Percentiles rank a stretch among this genome's conserved stretches.
Evolutionary conservation across 2,888 invertebrate genomes (phyloP).

Genomic region (Sinelater perroti): DNA sequence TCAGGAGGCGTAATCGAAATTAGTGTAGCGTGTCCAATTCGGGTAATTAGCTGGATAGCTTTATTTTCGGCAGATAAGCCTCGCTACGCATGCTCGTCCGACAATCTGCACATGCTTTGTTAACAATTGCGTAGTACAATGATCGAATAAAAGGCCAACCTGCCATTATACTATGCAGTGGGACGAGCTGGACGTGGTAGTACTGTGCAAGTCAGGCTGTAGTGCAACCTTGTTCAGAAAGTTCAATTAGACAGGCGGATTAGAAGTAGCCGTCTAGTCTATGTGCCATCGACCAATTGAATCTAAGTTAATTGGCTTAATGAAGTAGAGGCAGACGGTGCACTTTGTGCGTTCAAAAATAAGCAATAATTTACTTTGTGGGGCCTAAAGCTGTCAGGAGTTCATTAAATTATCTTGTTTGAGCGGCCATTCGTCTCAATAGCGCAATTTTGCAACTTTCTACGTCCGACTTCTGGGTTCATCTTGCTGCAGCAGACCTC

Average conservation of each 20-base stretch:
- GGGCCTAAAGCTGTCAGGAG: neutral
- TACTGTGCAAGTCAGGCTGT: slow-evolving; percentile 9
- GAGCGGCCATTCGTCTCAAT: neutral
- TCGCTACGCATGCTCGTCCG: too few relatives aligned
- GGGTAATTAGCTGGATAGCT: too few relatives aligned
- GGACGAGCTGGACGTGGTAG: neutral
- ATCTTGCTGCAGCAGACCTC: neutral
- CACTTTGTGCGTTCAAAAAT: slow-evolving; percentile 21
- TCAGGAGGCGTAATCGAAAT: too few relatives aligned
- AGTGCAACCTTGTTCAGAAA: slow-evolving; percentile 17
- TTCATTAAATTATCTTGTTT: slow-evolving; percentile 19
- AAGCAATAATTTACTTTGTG: slow-evolving; percentile 23
- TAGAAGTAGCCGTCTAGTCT: slow-evolving; percentile 18
- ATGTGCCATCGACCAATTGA: slow-evolving; percentile 24
- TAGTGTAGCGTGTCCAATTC: too few relatives aligned
- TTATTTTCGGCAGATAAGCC: too few relatives aligned
- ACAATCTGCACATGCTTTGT: slow-evolving; percentile 12
- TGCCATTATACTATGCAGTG: slow-evolving; percentile 18
- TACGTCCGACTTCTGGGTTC: neutral
- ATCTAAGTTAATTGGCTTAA: slow-evolving; percentile 23
- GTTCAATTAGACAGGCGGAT: slow-evolving; percentile 7
- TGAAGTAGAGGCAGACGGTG: slow-evolving; percentile 22
- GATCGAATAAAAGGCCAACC: slow-evolving; percentile 15
- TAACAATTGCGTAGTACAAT: slow-evolving; percentile 20
- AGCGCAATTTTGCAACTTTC: slow-evolving; percentile 9